A percentile compares a stretch with the other conserved stretches of the same genome.
These are phyloP conservation scores for Megalurothrips usitatus DNA, from an alignment of 2,888 invertebrate species.

Conservation along the genomic window DNA sequence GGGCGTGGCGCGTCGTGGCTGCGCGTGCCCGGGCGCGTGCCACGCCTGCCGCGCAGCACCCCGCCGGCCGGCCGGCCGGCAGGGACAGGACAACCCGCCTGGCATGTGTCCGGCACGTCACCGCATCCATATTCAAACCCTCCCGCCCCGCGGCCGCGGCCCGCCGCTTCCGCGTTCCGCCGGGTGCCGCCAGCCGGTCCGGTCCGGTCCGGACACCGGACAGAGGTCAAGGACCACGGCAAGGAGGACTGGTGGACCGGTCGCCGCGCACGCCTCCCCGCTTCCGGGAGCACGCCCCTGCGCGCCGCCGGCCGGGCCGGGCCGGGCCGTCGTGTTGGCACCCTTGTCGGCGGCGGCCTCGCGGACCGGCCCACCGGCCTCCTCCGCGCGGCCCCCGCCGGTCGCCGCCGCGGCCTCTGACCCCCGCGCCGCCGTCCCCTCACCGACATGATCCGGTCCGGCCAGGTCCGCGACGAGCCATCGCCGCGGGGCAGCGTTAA, in stretches of 20 bases:
- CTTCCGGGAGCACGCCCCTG: neutral
- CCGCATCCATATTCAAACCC: neutral
- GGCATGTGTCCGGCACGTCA: neutral
- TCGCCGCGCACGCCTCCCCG: neutral
- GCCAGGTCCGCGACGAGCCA: neutral
- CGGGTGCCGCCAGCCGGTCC: neutral
- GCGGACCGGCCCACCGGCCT: neutral
- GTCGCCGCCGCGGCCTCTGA: neutral
- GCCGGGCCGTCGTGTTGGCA: neutral
- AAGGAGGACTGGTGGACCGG: neutral
- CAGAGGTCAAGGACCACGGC: too few species aligned
- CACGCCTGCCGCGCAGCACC: neutral
- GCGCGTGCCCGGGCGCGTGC: too few species aligned
- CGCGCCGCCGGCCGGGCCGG: neutral
- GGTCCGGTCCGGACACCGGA: too few species aligned
- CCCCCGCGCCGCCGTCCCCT: neutral
- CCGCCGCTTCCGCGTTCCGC: neutral
- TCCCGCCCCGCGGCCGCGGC: neutral
- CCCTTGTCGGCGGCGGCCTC: conserved; percentile 2
- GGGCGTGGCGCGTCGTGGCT: neutral
- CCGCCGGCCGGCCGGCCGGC: neutral
- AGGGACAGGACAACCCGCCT: neutral
- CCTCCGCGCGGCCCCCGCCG: neutral
- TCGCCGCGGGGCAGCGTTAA: neutral
- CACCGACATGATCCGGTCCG: neutral